Evolutionary conservation across 2,113 vertebrate species (phyloP), one percentile per base, ranked within the genome.

Genomic region (Mesocricetus auratus): DNA sequence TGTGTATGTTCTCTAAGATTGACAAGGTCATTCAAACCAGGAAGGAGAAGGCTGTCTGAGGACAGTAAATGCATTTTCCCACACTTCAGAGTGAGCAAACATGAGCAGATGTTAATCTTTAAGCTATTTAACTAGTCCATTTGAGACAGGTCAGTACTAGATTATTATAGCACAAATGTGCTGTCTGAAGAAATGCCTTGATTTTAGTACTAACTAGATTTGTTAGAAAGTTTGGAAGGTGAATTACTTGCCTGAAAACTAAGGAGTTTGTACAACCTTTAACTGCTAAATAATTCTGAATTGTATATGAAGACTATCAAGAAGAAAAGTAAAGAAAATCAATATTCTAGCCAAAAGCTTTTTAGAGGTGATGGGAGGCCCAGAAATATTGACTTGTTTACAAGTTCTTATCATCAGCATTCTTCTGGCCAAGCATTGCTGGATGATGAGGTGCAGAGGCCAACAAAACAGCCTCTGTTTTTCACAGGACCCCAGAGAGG

Each of bases 11-110:
- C 97, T 45, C 69, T 89, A 31, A 97, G 97, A 97, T 83, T 85
- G 79, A 95, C 89, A 96, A 95, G 96, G 90, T 97, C 96, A 98
- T 94, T 97, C 95, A 97, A 97, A 96, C 0, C 0, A 2, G 91
- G 74, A 11, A 93, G 45, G 26, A 62, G 79, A 68, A 86, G 33
- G 10, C 83, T 33, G 45, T 74, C 53, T 93, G 78, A 66, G 77
- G 60, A 95, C 29, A 87, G 42, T 68, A 36, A 33, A 29, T 64
- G 36, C 22, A 15, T 86, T 89, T 85, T 68, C 21, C 73, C 81
- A 45, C 86, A 12, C 45, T 29, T 89, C 78, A 71, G 26, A 91
- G 73, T 53, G 39, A 47, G 60, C 79, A 31, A 71, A 91, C 56
- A 47, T 31, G 45, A 69, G 64, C 39, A 93, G 56, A 92, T 89